Evolutionary conservation across 2,797 vertebrate genomes (phyloP).

Genomic region (Crocidura indochinensis): DNA sequence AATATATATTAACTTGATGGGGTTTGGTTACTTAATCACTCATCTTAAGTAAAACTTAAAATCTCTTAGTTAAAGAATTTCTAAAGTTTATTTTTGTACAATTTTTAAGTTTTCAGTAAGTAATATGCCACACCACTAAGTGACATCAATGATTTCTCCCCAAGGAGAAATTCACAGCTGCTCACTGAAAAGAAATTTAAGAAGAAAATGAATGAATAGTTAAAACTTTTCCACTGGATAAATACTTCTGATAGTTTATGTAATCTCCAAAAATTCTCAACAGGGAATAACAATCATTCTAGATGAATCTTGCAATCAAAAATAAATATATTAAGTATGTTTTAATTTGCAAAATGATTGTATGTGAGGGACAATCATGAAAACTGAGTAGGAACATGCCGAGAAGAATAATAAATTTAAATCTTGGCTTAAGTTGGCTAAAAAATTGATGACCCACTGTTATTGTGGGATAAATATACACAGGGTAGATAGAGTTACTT

Average conservation of each 20-base stretch:
- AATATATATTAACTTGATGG: not conserved
- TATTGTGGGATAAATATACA: conserved; percentile 47
- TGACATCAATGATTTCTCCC: conserved; percentile 30
- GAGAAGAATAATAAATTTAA: conserved; percentile 54
- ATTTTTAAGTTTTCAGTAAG: conserved; percentile 18
- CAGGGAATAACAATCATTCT: conserved; percentile 40
- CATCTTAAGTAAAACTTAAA: not conserved
- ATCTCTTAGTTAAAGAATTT: conserved; percentile 29
- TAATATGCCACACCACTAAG: conserved; percentile 19
- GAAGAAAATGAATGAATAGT: conserved; percentile 39
- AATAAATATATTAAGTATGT: conserved; percentile 31
- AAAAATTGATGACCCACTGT: conserved; percentile 66
- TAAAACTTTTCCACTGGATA: conserved; percentile 21
- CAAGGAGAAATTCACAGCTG: not conserved
- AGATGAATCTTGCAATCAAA: conserved; percentile 55
- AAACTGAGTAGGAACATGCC: conserved; percentile 21
- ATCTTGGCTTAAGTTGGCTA: conserved; percentile 46
- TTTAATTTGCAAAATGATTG: conserved; percentile 19
- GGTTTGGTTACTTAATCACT: not conserved
- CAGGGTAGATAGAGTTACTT: conserved; percentile 73
- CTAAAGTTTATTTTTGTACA: not conserved
- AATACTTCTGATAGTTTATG: conserved; percentile 12
- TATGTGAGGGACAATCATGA: conserved; percentile 6
- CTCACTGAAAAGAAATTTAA: conserved; percentile 50
- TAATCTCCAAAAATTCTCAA: conserved; percentile 41